Percentiles rank a stretch among this genome's conserved stretches.
phyloP scores from a whole-genome alignment of 2,888 invertebrate genomes.

The Teleiodes luculella region DNA sequence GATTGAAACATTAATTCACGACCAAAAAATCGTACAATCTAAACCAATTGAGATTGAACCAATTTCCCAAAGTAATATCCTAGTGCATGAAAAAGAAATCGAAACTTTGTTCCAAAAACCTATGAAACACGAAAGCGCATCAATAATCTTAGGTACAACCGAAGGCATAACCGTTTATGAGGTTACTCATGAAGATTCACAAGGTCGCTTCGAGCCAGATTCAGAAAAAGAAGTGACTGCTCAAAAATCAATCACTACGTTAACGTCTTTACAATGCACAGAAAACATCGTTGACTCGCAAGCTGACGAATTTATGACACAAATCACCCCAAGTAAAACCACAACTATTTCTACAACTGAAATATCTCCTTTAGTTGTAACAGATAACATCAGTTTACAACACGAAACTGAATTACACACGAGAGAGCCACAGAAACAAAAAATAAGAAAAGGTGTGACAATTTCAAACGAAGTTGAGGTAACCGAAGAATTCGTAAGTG shows the following conservation, averaged over 20 bases:
- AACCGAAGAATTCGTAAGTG: conserved; percentile 51
- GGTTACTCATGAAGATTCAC: conserved; percentile 51
- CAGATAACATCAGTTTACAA: conserved; percentile 56
- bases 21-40: conserved; percentile 34
- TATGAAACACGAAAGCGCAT: conserved; percentile 39
- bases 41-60: conserved; percentile 42
- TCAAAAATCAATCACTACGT: conserved; percentile 47
- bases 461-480: conserved; percentile 53
- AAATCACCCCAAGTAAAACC: conserved; percentile 38
- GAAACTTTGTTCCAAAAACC: conserved; percentile 36
- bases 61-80: conserved; percentile 43
- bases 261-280: conserved; percentile 58
- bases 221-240: conserved; percentile 45
- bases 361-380: conserved; percentile 54
- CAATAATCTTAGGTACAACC: conserved; percentile 39
- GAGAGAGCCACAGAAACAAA: conserved; percentile 46
- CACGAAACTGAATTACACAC: conserved; percentile 56
- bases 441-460: conserved; percentile 44
- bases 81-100: conserved; percentile 52
- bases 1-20: conserved; percentile 24
- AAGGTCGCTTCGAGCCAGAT: conserved; percentile 36
- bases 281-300: conserved; percentile 54
- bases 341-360: conserved; percentile 48
- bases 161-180: conserved; percentile 58
- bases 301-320: conserved; percentile 43